Evolutionary conservation across 1,140 invertebrate genomes (phyloP).

Genomic region (Amyelois transitella): DNA sequence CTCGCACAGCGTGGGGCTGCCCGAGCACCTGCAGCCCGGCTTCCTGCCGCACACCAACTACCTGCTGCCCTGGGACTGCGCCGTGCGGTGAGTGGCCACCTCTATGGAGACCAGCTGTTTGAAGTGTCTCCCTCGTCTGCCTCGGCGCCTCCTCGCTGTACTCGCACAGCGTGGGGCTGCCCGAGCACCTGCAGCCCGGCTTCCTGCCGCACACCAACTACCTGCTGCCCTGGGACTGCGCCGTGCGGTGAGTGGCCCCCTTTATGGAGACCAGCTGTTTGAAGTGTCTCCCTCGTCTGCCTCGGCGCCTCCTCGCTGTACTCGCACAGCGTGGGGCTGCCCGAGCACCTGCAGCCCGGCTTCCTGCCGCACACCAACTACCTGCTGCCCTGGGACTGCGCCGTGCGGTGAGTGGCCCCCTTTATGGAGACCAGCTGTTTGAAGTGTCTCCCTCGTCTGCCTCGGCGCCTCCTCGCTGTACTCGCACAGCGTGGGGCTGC

Average conservation of each 20-base stretch:
- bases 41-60: constrained; percentile 93
- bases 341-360: constrained; percentile 86
- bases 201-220: constrained; percentile 93
- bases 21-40: constrained; percentile 86
- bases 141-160: constrained; percentile 93
- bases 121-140: constrained; percentile 91
- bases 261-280: background rate
- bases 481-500: constrained; percentile 89
- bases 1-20: constrained; percentile 89
- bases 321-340: constrained; percentile 89
- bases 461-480: constrained; percentile 93
- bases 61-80: constrained; percentile 96
- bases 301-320: constrained; percentile 93
- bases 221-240: constrained; percentile 96
- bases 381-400: constrained; percentile 97
- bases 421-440: too few species aligned
- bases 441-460: constrained; percentile 88
- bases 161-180: constrained; percentile 89
- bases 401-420: too few species aligned
- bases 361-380: constrained; percentile 93
- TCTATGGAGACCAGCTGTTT: background rate
- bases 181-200: constrained; percentile 86
- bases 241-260: constrained; percentile 75
- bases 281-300: constrained; percentile 88
- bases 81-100: constrained; percentile 75